phyloP scores from a whole-genome alignment of 2,797 vertebrate species.

The Vipera ursinii region DNA sequence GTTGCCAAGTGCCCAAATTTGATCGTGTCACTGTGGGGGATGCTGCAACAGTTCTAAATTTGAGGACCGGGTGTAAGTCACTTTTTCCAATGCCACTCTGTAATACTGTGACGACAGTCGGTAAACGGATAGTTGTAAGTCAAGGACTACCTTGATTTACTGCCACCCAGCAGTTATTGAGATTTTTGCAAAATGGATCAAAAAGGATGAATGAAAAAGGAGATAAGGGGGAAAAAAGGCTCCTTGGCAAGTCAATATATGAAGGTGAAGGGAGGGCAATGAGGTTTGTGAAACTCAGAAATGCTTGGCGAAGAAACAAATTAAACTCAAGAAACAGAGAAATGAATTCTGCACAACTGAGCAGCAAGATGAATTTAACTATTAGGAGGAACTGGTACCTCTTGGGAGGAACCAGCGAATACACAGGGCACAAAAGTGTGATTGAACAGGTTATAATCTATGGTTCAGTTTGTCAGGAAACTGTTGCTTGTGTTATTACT shows the following conservation, averaged over 20 bases:
- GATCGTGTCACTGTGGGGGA: neutral
- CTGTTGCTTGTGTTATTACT: neutral
- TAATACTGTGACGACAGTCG: neutral
- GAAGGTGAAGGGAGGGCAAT: too few relatives aligned
- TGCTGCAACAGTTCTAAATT: neutral
- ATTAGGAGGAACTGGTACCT: neutral
- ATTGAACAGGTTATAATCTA: neutral
- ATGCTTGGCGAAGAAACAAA: neutral
- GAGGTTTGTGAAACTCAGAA: neutral
- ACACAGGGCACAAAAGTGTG: neutral
- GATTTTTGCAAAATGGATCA: neutral
- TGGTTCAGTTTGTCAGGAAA: neutral
- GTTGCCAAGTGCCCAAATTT: neutral
- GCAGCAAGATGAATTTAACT: neutral
- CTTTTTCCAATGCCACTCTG: neutral
- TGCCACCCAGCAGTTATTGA: neutral
- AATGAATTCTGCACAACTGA: neutral
- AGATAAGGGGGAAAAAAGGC: neutral
- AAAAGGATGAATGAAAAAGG: neutral
- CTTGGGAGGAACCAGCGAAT: neutral
- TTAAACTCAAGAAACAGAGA: neutral
- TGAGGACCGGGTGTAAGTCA: neutral
- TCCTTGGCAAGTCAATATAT: neutral
- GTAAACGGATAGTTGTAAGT: neutral
- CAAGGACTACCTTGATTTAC: neutral